A percentile compares a stretch with the other conserved stretches of the same genome.
These are phyloP conservation scores for Nothoprocta pentlandii DNA, from an alignment of 2,113 vertebrate genomes.

Conservation along the genomic window DNA sequence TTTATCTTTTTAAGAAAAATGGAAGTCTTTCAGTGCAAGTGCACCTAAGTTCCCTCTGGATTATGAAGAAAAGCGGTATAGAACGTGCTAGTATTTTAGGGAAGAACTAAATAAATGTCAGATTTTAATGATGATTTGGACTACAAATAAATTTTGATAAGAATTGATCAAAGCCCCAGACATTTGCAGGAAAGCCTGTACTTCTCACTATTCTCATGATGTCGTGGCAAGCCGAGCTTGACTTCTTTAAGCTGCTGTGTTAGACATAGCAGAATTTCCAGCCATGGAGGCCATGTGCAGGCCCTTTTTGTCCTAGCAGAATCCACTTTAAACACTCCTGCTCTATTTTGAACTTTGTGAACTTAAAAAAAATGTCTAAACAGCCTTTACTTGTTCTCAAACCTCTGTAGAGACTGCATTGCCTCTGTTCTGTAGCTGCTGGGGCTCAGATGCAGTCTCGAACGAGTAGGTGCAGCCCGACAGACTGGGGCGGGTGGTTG, in stretches of 20 bases:
- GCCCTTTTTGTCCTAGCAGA: neutral
- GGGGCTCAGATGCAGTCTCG: neutral
- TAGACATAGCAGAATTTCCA: neutral
- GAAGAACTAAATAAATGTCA: neutral
- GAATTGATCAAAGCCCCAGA: neutral
- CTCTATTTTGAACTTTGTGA: neutral
- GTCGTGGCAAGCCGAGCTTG: neutral
- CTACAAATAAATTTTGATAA: neutral
- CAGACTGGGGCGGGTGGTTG: neutral
- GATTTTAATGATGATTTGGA: neutral
- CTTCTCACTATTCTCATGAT: neutral
- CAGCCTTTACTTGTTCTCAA: neutral
- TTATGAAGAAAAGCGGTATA: neutral
- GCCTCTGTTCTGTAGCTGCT: neutral
- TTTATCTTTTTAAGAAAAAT: slow-evolving; percentile 41
- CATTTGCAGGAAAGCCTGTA: neutral
- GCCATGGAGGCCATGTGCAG: rapidly evolving
- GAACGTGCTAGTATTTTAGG: slow-evolving; percentile 20
- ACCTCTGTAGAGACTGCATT: neutral
- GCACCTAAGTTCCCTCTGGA: neutral
- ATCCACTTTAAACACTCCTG: neutral
- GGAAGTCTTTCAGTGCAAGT: slow-evolving; percentile 35
- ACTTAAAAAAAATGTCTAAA: neutral
- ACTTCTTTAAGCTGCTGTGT: neutral
- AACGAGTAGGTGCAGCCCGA: neutral